Evolutionary conservation across 2,797 vertebrate species (phyloP).

Genomic region (Prunella strophiata): DNA sequence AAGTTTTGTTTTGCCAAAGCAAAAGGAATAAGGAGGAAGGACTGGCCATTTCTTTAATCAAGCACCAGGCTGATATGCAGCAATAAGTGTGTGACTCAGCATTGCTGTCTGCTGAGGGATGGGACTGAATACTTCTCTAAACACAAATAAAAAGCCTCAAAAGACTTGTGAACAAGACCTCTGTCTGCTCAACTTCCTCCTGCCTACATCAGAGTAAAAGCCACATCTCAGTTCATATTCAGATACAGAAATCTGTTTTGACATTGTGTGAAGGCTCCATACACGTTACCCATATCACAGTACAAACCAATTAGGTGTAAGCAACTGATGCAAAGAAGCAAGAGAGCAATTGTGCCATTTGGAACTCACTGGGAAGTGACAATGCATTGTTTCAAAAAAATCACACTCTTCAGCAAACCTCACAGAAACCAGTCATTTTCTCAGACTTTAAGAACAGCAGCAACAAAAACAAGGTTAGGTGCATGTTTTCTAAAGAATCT

Average conservation of each 20-base stretch:
- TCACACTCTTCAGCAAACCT: neutral
- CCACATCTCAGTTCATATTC: neutral
- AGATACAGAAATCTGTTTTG: neutral
- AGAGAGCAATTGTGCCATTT: neutral
- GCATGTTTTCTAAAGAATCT: neutral
- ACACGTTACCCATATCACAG: neutral
- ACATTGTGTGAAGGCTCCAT: neutral
- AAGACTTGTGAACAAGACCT: neutral
- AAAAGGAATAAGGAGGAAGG: neutral
- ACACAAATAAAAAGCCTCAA: neutral
- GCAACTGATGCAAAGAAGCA: neutral
- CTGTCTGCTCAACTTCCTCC: neutral
- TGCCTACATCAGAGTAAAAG: neutral
- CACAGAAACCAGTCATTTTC: neutral
- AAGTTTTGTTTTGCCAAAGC: neutral
- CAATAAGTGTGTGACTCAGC: neutral
- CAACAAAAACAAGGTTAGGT: neutral
- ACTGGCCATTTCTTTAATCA: neutral
- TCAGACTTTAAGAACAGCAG: neutral
- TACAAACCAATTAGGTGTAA: neutral
- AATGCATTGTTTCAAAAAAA: neutral
- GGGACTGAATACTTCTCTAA: neutral
- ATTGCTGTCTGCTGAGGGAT: neutral
- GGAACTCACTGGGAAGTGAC: rapidly evolving
- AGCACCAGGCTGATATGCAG: neutral